phyloP scores from a whole-genome alignment of 2,113 vertebrate genomes.

The Tupaia tana region DNA sequence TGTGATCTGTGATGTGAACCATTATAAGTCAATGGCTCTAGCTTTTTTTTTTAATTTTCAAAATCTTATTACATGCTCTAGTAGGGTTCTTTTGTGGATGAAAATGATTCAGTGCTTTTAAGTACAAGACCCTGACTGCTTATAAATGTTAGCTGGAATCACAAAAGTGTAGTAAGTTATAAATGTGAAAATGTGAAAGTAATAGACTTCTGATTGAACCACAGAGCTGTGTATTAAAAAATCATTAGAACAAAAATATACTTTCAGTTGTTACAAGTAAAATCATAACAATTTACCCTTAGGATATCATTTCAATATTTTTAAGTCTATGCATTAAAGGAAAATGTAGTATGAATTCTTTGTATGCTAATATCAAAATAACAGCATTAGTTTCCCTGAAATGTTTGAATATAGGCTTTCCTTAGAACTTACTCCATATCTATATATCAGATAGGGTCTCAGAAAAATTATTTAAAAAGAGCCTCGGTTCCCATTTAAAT shows the following conservation, averaged over 20 bases:
- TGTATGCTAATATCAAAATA: conserved; percentile 49
- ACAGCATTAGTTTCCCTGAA: conserved; percentile 36
- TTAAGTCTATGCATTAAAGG: conserved; percentile 46
- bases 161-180: conserved; percentile 20
- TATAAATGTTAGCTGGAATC: conserved; percentile 43
- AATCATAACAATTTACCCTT: conserved; percentile 61
- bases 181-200: conserved; percentile 40
- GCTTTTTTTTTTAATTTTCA: conserved; percentile 44
- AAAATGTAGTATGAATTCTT: conserved; percentile 31
- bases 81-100: conserved; percentile 31
- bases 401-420: conserved; percentile 18
- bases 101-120: conserved; percentile 60
- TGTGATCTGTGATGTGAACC: not conserved
- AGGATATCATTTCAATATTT: conserved; percentile 68
- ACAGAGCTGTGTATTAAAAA: not conserved
- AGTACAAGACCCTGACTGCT: conserved; percentile 11
- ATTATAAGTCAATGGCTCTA: conserved; percentile 25
- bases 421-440: conserved; percentile 9
- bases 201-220: conserved; percentile 52
- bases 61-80: conserved; percentile 48
- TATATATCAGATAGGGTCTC: not conserved
- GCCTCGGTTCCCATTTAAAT: not conserved
- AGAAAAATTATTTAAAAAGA: conserved; percentile 36
- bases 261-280: conserved; percentile 58
- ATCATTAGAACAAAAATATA: conserved; percentile 30